phyloP scores from a whole-genome alignment of 2,888 invertebrate species.

The Aphodius granarius region DNA sequence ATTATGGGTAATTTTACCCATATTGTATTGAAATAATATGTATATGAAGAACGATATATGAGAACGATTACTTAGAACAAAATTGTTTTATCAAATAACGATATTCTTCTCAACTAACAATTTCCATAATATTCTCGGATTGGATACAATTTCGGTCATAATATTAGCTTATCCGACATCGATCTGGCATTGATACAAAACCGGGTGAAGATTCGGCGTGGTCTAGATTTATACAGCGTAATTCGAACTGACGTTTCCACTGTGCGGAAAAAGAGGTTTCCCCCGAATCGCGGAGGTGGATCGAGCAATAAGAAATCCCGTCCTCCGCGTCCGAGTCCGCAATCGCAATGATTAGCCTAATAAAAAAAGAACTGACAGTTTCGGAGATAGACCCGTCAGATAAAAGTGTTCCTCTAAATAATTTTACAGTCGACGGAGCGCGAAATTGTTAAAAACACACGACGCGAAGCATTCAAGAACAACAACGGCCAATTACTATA shows the following conservation, averaged over 20 bases:
- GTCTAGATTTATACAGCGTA: not conserved
- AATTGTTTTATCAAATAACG: no score
- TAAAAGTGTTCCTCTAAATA: slow-evolving; percentile 18
- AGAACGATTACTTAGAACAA: no score
- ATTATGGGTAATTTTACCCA: no score
- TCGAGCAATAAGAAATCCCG: no score
- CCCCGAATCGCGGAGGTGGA: not conserved
- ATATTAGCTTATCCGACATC: no score
- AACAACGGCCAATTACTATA: slow-evolving; percentile 11
- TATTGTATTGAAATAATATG: no score
- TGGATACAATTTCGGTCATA: no score
- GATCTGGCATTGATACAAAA: not conserved
- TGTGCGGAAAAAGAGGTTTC: not conserved
- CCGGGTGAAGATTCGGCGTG: not conserved
- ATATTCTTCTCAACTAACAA: no score
- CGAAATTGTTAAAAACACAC: slow-evolving; percentile 19
- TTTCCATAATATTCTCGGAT: no score
- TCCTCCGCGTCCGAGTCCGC: not conserved
- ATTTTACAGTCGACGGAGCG: slow-evolving; percentile 23
- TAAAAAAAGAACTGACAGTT: slow-evolving; percentile 8
- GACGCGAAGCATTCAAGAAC: not conserved
- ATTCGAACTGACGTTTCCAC: not conserved
- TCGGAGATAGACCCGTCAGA: slow-evolving; percentile 1
- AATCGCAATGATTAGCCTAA: not conserved
- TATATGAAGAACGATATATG: no score